A percentile compares a stretch with the other conserved stretches of the same genome.
Conservation (phyloP, 2,888 invertebrate species). For the Synanthedon formicaeformis region DNA sequence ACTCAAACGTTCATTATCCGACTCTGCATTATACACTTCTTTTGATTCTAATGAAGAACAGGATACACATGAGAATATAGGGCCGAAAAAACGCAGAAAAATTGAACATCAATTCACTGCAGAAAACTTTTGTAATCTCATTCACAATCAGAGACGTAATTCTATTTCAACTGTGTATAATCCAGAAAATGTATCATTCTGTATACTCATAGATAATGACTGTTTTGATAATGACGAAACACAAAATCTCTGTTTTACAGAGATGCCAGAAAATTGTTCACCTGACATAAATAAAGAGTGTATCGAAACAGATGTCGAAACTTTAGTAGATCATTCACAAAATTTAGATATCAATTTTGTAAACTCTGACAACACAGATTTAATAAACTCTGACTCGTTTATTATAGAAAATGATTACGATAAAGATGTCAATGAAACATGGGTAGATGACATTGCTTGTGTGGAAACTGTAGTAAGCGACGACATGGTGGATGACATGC, state of each 20-base stretch:
- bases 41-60: conserved; percentile 18
- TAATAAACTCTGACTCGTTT: conserved; percentile 13
- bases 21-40: conserved; percentile 37
- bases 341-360: conserved; percentile 14
- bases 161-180: conserved; percentile 48
- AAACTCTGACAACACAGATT: conserved; percentile 12
- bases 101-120: conserved; percentile 20
- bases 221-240: conserved; percentile 41
- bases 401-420: conserved; percentile 22
- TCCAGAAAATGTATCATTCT: conserved; percentile 51
- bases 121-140: conserved; percentile 31
- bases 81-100: conserved; percentile 39
- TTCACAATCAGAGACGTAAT: conserved; percentile 48
- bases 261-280: conserved; percentile 31
- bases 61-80: conserved; percentile 11
- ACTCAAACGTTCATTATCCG: conserved; percentile 53
- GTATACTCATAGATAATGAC: conserved; percentile 53
- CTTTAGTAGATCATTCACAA: conserved; percentile 8
- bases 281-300: conserved; percentile 17
- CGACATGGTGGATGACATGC: conserved; percentile 47
- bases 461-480: conserved; percentile 60
- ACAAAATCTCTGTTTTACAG: conserved; percentile 41
- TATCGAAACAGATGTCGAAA: conserved; percentile 9
- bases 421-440: conserved; percentile 33
- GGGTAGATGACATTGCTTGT: conserved; percentile 60